A percentile compares a stretch with the other conserved stretches of the same genome.
These are phyloP conservation scores for Hydrotaea diabolus DNA, from an alignment of 2,888 invertebrate genomes.

Conservation along the genomic window DNA sequence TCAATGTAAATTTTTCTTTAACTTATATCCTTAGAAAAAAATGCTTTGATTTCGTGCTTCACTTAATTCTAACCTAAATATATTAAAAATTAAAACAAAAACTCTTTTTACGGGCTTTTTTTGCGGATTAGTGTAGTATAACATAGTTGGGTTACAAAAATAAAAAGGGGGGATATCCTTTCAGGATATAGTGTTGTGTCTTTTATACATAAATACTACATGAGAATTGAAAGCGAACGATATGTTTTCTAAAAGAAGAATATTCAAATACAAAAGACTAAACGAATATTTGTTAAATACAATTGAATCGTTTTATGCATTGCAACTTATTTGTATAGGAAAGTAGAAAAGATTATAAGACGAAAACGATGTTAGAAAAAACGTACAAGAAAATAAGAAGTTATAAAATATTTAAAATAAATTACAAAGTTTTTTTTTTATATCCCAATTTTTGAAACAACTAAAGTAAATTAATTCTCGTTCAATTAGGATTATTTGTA, in stretches of 20 bases:
- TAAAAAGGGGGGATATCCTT: background rate
- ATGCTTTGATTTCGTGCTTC: slow-evolving; percentile 60
- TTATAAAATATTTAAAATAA: background rate
- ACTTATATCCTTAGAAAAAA: slow-evolving; percentile 71
- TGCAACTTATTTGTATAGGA: background rate
- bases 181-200: background rate
- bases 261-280: slow-evolving; percentile 7
- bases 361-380: background rate
- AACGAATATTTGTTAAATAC: slow-evolving; percentile 11
- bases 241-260: slow-evolving; percentile 17
- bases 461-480: too few species aligned
- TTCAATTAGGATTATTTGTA: too few species aligned
- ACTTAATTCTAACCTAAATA: slow-evolving; percentile 59
- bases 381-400: background rate
- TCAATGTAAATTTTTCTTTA: slow-evolving; percentile 51
- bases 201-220: background rate
- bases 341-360: slow-evolving; percentile 14
- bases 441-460: too few species aligned
- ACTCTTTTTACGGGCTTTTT: background rate
- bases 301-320: slow-evolving; percentile 9
- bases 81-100: slow-evolving; percentile 28
- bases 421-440: too few species aligned
- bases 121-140: background rate
- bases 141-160: background rate
- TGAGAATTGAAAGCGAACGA: slow-evolving; percentile 7